Conservation (phyloP, 2,888 invertebrate species). For the Empis livida region DNA sequence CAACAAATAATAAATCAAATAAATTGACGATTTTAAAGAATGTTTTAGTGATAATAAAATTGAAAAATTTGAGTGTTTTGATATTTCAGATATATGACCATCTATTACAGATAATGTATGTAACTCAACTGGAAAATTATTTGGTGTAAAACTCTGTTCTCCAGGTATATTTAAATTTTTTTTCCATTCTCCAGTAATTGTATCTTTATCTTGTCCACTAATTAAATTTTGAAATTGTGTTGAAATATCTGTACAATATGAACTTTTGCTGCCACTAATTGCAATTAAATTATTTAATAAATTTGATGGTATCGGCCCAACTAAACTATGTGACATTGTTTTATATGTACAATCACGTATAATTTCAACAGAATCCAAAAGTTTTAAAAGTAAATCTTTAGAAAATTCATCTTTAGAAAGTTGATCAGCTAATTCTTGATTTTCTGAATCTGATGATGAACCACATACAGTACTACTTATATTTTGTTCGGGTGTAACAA, state of each 20-base stretch:
- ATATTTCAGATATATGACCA: conserved; percentile 31
- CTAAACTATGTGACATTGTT: conserved; percentile 29
- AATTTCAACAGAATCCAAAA: conserved; percentile 26
- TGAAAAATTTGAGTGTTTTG: conserved; percentile 26
- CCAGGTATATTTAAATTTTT: conserved; percentile 28
- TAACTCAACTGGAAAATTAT: conserved; percentile 30
- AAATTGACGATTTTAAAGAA: conserved; percentile 28
- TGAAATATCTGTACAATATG: conserved; percentile 28
- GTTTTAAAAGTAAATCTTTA: conserved; percentile 26
- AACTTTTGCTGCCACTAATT: conserved; percentile 29
- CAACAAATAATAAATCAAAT: conserved; percentile 27
- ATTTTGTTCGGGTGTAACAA: conserved; percentile 18
- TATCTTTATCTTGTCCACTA: conserved; percentile 32
- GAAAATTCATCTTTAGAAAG: conserved; percentile 15
- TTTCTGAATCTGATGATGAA: conserved; percentile 20
- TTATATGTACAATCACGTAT: conserved; percentile 26
- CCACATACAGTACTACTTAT: conserved; percentile 12
- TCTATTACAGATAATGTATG: conserved; percentile 34
- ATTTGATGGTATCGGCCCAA: conserved; percentile 25
- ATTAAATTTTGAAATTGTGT: conserved; percentile 29
- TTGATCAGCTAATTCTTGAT: conserved; percentile 7
- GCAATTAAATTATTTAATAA: conserved; percentile 30
- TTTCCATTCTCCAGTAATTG: conserved; percentile 31
- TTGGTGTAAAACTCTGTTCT: conserved; percentile 25
- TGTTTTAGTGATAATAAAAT: conserved; percentile 32